Evolutionary conservation across 2,888 invertebrate genomes (phyloP).

Genomic region (Chymomyza amoena): DNA sequence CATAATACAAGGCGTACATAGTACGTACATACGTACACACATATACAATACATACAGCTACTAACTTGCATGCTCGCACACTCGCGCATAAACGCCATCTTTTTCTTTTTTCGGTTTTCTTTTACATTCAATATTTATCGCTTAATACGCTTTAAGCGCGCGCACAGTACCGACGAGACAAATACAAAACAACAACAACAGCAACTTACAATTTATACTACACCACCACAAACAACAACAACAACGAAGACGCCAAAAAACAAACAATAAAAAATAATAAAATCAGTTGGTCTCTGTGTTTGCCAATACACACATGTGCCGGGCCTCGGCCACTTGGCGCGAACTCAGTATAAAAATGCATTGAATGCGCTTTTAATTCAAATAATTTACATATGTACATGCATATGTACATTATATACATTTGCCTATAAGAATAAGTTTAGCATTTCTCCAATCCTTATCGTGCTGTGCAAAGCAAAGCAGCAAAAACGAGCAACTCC

Average conservation of each 20-base stretch:
- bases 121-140: slow-evolving; percentile 68
- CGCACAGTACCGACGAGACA: slow-evolving; percentile 32
- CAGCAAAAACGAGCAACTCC: background rate
- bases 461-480: background rate
- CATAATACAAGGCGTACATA: background rate
- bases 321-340: background rate
- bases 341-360: background rate
- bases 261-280: slow-evolving; percentile 16
- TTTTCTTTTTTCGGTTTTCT: slow-evolving; percentile 67
- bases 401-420: background rate
- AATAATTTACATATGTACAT: background rate
- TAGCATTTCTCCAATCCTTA: background rate
- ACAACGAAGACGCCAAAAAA: slow-evolving; percentile 39
- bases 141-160: slow-evolving; percentile 59
- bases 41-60: slow-evolving; percentile 12
- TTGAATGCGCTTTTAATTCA: background rate
- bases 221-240: slow-evolving; percentile 8
- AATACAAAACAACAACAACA: slow-evolving; percentile 32
- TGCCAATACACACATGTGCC: background rate
- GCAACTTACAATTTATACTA: background rate
- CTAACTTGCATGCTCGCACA: slow-evolving; percentile 63
- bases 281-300: slow-evolving; percentile 29
- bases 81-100: slow-evolving; percentile 70
- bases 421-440: background rate
- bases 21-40: background rate